These are phyloP conservation scores for Barnardius zonarius DNA, from an alignment of 2,113 vertebrate species.

Conservation along the genomic window DNA sequence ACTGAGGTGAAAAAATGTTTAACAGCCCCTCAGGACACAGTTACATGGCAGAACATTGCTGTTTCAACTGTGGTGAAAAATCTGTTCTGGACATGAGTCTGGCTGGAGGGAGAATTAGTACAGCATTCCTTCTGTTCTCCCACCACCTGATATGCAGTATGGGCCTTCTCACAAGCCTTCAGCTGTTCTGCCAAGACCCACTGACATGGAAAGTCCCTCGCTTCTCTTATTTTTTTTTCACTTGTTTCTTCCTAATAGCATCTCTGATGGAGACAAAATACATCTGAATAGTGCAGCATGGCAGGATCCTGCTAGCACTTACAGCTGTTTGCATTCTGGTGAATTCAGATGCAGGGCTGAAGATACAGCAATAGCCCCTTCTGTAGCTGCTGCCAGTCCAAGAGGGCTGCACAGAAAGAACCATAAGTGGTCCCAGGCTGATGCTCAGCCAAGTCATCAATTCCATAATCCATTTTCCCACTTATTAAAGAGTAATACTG, in stretches of 20 bases:
- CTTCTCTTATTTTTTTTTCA: neutral
- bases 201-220: neutral
- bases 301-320: neutral
- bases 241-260: neutral
- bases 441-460: neutral
- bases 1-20: neutral
- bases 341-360: neutral
- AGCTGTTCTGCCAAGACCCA: slow-evolving; percentile 7
- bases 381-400: neutral
- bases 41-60: neutral
- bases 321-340: neutral
- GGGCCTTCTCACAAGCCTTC: slow-evolving; percentile 25
- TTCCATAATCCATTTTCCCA: neutral
- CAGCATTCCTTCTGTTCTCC: slow-evolving; percentile 50
- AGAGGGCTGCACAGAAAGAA: neutral
- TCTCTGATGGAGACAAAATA: neutral
- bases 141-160: slow-evolving; percentile 39
- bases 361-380: neutral
- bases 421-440: neutral
- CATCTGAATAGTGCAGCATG: neutral
- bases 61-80: neutral
- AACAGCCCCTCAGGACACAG: neutral
- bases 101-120: slow-evolving; percentile 9
- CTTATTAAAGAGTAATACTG: neutral
- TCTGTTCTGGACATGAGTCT: slow-evolving; percentile 50